Evolutionary conservation across 2,888 invertebrate species (phyloP).

Genomic region (Drosophila anomalata): DNA sequence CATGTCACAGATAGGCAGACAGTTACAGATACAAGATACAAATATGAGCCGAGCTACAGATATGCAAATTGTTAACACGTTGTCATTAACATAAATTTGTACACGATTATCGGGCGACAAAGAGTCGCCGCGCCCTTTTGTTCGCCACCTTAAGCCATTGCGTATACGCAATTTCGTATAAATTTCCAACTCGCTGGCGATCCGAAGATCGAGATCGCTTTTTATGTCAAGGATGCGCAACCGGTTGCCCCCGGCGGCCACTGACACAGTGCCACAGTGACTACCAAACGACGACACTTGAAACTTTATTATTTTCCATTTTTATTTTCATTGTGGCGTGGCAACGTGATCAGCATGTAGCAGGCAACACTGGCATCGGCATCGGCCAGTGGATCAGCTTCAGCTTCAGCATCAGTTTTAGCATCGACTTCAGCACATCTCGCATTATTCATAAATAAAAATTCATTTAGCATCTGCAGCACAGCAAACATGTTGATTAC

Average conservation of each 20-base stretch:
- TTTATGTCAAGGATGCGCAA: slow-evolving; percentile 84
- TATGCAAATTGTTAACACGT: slow-evolving; percentile 49
- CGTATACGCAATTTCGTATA: slow-evolving; percentile 68
- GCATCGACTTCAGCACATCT: slow-evolving; percentile 40
- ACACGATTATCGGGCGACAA: slow-evolving; percentile 46
- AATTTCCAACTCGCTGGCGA: slow-evolving; percentile 45
- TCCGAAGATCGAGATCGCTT: slow-evolving; percentile 61
- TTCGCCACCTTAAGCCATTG: slow-evolving; percentile 34
- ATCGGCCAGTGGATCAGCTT: slow-evolving; percentile 1
- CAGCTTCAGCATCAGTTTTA: background rate
- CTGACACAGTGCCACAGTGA: slow-evolving; percentile 74
- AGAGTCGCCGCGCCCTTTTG: slow-evolving; percentile 45
- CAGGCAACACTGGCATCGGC: slow-evolving; percentile 26
- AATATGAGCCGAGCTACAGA: slow-evolving; percentile 13
- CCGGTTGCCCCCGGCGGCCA: slow-evolving; percentile 80
- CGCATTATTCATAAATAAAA: slow-evolving; percentile 76
- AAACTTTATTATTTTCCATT: slow-evolving; percentile 72
- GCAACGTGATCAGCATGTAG: slow-evolving; percentile 70
- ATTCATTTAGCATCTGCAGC: slow-evolving; percentile 74
- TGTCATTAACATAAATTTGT: slow-evolving; percentile 52
- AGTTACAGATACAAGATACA: slow-evolving; percentile 7
- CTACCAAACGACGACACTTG: slow-evolving; percentile 64
- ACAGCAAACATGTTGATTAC: slow-evolving; percentile 72
- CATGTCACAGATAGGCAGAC: slow-evolving; percentile 7
- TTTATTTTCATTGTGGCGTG: slow-evolving; percentile 68